A percentile compares a stretch with the other conserved stretches of the same genome.
Conservation (phyloP, 2,888 invertebrate genomes). For the Seira ritae region DNA sequence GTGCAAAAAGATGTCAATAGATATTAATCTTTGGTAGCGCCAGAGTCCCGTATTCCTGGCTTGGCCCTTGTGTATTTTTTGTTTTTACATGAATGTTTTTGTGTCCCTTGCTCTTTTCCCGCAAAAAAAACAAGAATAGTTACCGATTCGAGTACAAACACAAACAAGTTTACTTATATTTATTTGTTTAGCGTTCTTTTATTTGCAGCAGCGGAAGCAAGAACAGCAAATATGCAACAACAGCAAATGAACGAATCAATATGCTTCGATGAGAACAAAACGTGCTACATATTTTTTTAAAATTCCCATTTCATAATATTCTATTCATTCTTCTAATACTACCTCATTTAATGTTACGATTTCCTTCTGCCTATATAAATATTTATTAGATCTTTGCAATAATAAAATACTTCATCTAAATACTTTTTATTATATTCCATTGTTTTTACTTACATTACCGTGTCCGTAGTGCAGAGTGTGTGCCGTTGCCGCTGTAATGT, state of each 20-base stretch:
- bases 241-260: background rate
- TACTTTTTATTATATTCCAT: too few species aligned
- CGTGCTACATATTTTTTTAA: background rate
- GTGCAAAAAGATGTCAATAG: too few species aligned
- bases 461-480: background rate
- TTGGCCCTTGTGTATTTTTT: too few species aligned
- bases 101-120: background rate
- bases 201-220: constrained; percentile 14
- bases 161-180: background rate
- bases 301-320: background rate
- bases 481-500: background rate
- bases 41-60: too few species aligned
- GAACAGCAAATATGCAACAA: background rate
- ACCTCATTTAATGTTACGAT: background rate
- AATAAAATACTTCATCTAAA: too few species aligned
- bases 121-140: background rate
- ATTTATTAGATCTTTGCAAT: too few species aligned
- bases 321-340: background rate
- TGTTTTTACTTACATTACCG: constrained; percentile 14
- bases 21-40: too few species aligned
- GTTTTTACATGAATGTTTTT: too few species aligned
- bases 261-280: too few species aligned
- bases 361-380: too few species aligned
- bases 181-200: background rate
- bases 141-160: background rate